Percentiles rank a stretch among this genome's conserved stretches.
Evolutionary conservation across 2,888 invertebrate genomes (phyloP).

Genomic region (Acleris literana): DNA sequence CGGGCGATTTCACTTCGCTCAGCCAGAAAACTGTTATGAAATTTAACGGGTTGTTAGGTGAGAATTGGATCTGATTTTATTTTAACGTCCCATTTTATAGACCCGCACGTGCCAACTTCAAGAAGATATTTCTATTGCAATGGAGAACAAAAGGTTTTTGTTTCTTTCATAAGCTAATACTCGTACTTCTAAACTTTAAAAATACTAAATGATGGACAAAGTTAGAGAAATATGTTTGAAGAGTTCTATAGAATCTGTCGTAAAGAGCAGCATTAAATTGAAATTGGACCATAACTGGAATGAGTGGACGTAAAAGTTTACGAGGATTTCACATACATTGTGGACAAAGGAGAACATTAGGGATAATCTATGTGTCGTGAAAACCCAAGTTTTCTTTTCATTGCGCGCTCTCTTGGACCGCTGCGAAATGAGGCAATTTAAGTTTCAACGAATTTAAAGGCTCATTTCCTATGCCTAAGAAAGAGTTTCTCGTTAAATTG

Average conservation of each 20-base stretch:
- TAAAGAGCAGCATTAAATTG: constrained; percentile 54
- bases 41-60: constrained; percentile 46
- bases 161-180: not conserved
- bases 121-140: constrained; percentile 3
- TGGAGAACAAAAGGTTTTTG: not conserved
- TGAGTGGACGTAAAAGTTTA: constrained; percentile 68
- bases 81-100: constrained; percentile 21
- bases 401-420: constrained; percentile 56
- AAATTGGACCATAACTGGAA: constrained; percentile 60
- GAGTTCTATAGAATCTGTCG: constrained; percentile 36
- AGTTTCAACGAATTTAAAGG: constrained; percentile 45
- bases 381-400: constrained; percentile 70
- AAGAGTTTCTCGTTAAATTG: not conserved
- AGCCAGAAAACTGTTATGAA: constrained; percentile 62
- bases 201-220: constrained; percentile 27
- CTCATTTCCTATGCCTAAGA: constrained; percentile 22
- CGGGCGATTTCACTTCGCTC: constrained; percentile 55
- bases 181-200: constrained; percentile 6
- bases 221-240: constrained; percentile 26
- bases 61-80: constrained; percentile 29
- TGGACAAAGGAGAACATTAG: constrained; percentile 70
- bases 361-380: constrained; percentile 70
- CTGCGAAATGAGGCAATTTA: constrained; percentile 57
- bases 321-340: constrained; percentile 70
- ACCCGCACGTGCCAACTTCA: constrained; percentile 6